Conservation (phyloP, 2,113 vertebrate genomes). For the Eulemur rufifrons region DNA sequence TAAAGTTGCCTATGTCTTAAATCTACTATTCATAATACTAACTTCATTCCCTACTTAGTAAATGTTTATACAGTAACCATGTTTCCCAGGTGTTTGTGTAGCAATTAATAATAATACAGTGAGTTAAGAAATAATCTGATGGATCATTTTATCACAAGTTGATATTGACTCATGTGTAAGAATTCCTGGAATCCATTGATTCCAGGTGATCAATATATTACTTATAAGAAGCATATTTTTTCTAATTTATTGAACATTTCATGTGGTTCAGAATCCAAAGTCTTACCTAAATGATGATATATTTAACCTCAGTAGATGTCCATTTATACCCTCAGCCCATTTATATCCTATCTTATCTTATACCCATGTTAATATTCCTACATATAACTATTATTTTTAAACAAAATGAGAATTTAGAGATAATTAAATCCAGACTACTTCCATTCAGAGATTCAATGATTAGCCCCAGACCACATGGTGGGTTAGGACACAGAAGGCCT, state of each 20-base stretch:
- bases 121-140: background rate
- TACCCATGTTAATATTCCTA: background rate
- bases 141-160: background rate
- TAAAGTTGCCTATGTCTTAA: background rate
- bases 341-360: background rate
- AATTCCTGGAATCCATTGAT: background rate
- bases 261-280: background rate
- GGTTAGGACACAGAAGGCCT: background rate
- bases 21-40: background rate
- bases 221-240: background rate
- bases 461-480: background rate
- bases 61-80: background rate
- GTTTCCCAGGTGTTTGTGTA: background rate
- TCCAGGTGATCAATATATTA: background rate
- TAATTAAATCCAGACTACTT: background rate
- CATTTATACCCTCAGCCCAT: background rate
- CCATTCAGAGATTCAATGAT: background rate
- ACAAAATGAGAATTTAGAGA: background rate
- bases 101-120: conserved; percentile 18
- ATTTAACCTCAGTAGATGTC: background rate
- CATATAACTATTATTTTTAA: background rate
- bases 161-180: background rate
- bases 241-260: conserved; percentile 4
- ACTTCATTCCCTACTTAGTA: background rate
- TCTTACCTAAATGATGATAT: conserved; percentile 22